These are phyloP conservation scores for Tinamus major DNA, from an alignment of 2,797 vertebrate genomes.

Conservation along the genomic window DNA sequence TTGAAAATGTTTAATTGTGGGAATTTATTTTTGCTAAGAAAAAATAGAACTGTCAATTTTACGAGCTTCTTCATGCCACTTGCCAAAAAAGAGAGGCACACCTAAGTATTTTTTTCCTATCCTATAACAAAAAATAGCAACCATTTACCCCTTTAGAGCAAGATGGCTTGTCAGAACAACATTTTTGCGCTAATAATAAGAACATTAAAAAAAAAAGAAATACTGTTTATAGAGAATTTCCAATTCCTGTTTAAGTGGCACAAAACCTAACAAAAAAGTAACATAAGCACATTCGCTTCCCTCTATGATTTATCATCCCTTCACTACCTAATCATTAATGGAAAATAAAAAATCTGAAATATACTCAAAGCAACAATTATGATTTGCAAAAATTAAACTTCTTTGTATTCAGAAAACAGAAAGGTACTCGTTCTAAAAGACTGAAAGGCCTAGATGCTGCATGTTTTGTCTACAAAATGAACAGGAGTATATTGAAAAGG, in stretches of 20 bases:
- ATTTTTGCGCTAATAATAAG: not conserved
- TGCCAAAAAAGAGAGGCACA: not conserved
- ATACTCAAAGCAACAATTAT: not conserved
- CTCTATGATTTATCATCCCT: not conserved
- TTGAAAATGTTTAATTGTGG: not conserved
- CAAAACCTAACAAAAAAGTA: not conserved
- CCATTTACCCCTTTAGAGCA: not conserved
- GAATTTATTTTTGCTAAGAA: slow-evolving; percentile 18
- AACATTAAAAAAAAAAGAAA: not conserved
- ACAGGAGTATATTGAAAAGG: not conserved
- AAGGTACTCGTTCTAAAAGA: not conserved
- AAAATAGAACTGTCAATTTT: not conserved
- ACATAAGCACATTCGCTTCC: not conserved
- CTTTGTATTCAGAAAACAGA: not conserved
- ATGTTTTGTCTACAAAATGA: not conserved
- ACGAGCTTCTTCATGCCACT: not conserved
- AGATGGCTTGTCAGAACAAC: not conserved
- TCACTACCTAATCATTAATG: not conserved
- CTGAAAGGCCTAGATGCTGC: rapidly evolving
- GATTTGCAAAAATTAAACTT: not conserved
- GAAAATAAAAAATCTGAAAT: not conserved
- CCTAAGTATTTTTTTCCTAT: not conserved
- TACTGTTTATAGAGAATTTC: not conserved
- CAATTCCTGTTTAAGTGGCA: not conserved
- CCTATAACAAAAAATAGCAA: not conserved